These are phyloP conservation scores for Lepidocolaptes lacrymiger DNA, from an alignment of 2,797 vertebrate species.

Conservation along the genomic window DNA sequence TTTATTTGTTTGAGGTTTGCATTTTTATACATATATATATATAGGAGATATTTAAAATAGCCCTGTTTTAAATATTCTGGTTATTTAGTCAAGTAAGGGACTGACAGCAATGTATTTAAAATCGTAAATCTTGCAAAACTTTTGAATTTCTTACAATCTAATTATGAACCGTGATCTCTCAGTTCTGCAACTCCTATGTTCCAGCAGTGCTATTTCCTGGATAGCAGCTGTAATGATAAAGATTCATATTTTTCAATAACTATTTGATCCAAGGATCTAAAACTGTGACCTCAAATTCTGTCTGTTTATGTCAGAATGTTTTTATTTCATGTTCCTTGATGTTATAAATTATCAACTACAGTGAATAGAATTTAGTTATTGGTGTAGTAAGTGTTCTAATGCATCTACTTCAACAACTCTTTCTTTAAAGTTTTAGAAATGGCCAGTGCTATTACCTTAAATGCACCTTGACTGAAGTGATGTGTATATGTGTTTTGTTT, in stretches of 20 bases:
- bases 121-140: background rate
- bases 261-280: background rate
- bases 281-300: background rate
- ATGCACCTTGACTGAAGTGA: background rate
- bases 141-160: background rate
- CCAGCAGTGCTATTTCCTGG: background rate
- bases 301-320: background rate
- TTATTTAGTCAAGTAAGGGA: background rate
- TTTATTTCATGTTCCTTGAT: background rate
- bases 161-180: background rate
- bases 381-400: background rate
- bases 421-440: background rate
- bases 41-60: background rate
- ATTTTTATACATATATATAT: background rate
- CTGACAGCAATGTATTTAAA: background rate
- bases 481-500: background rate
- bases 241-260: background rate
- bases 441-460: background rate
- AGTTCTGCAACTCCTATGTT: background rate
- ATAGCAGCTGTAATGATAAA: background rate
- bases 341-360: background rate
- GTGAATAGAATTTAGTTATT: background rate
- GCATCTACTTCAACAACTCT: background rate
- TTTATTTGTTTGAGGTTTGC: fast-evolving
- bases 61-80: background rate